phyloP scores from a whole-genome alignment of 92 coral and sea anemone genomes.

The Actinernus sp. region DNA sequence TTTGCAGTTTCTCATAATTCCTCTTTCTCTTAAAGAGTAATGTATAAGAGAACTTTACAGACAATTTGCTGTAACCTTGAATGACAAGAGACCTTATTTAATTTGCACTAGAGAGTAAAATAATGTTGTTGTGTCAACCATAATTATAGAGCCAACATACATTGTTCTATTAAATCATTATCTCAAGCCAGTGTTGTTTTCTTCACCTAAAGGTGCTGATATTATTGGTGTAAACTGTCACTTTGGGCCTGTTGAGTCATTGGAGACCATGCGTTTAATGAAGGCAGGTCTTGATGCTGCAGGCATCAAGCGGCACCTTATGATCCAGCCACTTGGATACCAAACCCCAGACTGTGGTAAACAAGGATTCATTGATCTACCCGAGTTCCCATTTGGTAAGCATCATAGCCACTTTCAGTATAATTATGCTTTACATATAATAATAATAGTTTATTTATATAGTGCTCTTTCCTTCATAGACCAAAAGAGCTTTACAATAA shows the following conservation, averaged over 20 bases:
- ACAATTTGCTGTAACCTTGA: too few relatives aligned
- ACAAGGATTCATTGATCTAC: constrained; percentile 98
- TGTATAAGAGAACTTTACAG: too few relatives aligned
- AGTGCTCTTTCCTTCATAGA: too few relatives aligned
- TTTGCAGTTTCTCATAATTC: too few relatives aligned
- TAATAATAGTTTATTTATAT: too few relatives aligned
- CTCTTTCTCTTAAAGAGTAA: too few relatives aligned
- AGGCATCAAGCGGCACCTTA: constrained; percentile 87
- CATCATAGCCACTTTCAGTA: too few relatives aligned
- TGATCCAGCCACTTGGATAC: constrained; percentile 92
- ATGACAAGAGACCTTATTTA: too few relatives aligned
- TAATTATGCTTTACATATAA: too few relatives aligned
- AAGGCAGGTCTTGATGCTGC: constrained; percentile 92
- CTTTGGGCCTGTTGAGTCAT: constrained; percentile 81
- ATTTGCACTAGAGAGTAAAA: too few relatives aligned
- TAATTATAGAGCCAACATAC: not conserved
- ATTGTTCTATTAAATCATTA: not conserved
- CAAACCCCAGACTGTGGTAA: constrained; percentile 91
- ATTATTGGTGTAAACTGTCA: constrained; percentile 94
- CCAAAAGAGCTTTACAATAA: too few relatives aligned
- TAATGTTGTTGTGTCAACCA: too few relatives aligned
- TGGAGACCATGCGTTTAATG: constrained; percentile 86
- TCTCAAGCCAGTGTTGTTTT: not conserved
- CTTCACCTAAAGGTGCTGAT: constrained; percentile 83
- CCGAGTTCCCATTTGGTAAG: constrained; percentile 98